Evolutionary conservation across 2,888 invertebrate species (phyloP), one percentile per base, ranked within the genome.

Genomic region (Drosophila dives): DNA sequence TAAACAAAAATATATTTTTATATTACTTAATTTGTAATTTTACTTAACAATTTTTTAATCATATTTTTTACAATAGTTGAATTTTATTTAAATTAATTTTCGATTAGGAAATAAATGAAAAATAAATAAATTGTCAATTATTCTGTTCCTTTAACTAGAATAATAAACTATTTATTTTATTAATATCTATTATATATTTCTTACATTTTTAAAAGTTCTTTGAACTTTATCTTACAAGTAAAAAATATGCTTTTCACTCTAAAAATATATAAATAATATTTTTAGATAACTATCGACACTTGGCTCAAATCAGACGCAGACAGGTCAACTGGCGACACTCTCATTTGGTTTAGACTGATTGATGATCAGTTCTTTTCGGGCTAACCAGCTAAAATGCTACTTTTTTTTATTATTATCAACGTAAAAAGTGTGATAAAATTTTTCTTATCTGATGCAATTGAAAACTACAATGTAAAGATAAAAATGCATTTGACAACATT

Each of bases 271-370:
- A 15, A 1, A 48, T 23, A 32, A 3, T 32, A 20, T 33, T 38
- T 33, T 15, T 23, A 48, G 38, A 33, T 48, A 33, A 7, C 36
- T 12, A 38, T 4, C 2, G 12, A 45, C 45, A 26, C 0, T 33
- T 33, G 36, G 8, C 45, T 6, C 26, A 48, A 26, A 7, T 54
- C 54, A 66, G 23, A 20, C 12, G 5, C 33, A 29, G 26, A 10
- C 36, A 26, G 70, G 32, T 69, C 51, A 71, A 53, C 15, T 59
- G 20, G 20, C 26, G 23, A 29, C 15, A 11, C 8, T 32, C 12
- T 6, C 17, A 15, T 38, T 38, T 29, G 7, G n/a, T 23, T 64
- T 20, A 12, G 62, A 36, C 36, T 71, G 77, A 80, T 77, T 76
- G 77, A 77, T 80, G 80, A 36, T 62, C 33, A n/a, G 17, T 15